Evolutionary conservation across 2,888 invertebrate species (phyloP), one percentile per base, ranked within the genome.

Genomic region (Pandemis cinnamomeana): DNA sequence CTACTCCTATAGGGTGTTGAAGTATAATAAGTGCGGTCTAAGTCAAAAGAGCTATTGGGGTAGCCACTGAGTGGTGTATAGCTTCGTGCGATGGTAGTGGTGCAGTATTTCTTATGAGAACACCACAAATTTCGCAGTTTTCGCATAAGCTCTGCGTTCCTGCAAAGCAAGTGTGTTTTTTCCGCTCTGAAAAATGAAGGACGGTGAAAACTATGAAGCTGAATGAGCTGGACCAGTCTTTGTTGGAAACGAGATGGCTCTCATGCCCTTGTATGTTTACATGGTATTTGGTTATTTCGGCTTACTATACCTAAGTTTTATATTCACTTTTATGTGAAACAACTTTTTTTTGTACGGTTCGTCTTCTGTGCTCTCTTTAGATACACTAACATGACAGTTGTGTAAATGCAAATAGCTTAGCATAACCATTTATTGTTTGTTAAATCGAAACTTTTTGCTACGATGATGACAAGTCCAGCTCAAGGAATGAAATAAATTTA

Each of bases 61-160:
- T 94, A 94, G 71, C 93, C 92, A 78, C 93, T 93, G 71, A 91
- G 75, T 66, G 93, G 93, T 7, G 93, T 90, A 82, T 90, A 90
- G 77, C 89, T 91, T 82, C 92, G 90, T 79, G 88, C 85, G 71
- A 91, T 84, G 62, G 87, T 85, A 78, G 90, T 91, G 13, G 92
- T 94, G 91, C 94, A 94, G 86, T 94, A 94, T 81, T 95, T 95
- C 87, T 95, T 95, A 91, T 95, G 95, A 86, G 95, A 95, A 84
- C 91, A 93, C 95, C 96, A 95, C 77, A 96, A 87, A 80, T 92
- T 94, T 85, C 95, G 93, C 81, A 95, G 93, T 87, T 95, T 95
- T 87, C 93, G 92, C 94, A 95, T 95, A 84, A 96, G 92, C 82
- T 95, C 95, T 82, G 91, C 90, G 88, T 96, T 96, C 87, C 95